phyloP scores from a whole-genome alignment of 1,140 invertebrate genomes.

The Asbolus verrucosus region DNA sequence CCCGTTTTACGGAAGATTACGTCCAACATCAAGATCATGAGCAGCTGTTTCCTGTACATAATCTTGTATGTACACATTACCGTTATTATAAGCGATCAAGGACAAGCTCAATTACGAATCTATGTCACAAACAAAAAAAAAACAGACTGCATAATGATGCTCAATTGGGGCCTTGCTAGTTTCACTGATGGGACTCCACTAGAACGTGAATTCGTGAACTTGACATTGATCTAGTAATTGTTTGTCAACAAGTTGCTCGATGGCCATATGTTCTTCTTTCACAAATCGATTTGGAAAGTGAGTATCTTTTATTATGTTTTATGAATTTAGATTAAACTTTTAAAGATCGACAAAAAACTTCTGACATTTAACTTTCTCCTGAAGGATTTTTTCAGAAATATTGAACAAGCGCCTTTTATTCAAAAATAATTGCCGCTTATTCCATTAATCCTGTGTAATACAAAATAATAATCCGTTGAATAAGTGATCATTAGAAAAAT shows the following conservation, averaged over 20 bases:
- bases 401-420: no score
- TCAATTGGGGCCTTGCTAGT: neutral
- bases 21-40: conserved; percentile 2
- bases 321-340: no score
- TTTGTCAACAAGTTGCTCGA: no score
- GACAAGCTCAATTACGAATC: conserved; percentile 15
- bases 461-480: no score
- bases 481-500: conserved; percentile 23
- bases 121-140: neutral
- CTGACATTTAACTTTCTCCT: conserved; percentile 16
- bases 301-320: no score
- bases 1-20: conserved; percentile 24
- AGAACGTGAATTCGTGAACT: neutral
- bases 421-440: conserved; percentile 24
- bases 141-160: neutral
- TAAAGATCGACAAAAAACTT: no score
- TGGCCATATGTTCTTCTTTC: neutral
- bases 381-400: conserved; percentile 9
- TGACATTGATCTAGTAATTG: conserved; percentile 10
- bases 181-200: no score
- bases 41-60: conserved; percentile 7
- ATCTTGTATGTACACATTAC: neutral
- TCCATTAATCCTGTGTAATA: conserved; percentile 1
- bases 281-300: no score
- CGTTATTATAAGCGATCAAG: conserved; percentile 8